phyloP scores from a whole-genome alignment of 2,888 invertebrate species.

The Oxystoma pomonae region DNA sequence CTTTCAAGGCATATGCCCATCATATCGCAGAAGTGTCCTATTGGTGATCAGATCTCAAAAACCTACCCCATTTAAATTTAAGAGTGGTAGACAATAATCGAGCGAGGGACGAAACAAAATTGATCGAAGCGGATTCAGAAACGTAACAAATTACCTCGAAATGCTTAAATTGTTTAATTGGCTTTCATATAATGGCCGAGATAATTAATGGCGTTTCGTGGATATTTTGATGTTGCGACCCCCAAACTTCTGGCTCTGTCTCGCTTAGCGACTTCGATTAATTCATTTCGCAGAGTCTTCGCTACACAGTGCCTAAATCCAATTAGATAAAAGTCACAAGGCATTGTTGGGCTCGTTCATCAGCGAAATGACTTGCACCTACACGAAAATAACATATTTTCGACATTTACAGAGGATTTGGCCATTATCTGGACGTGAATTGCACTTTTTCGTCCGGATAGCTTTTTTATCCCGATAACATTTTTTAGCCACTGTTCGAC shows the following conservation, averaged over 20 bases:
- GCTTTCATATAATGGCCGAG: slow-evolving; percentile 18
- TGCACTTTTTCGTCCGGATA: slow-evolving; percentile 5
- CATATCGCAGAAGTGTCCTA: too few relatives aligned
- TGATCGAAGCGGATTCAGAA: neutral
- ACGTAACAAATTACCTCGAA: neutral
- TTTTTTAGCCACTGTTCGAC: neutral
- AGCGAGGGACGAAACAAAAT: too few relatives aligned
- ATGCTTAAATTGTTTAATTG: slow-evolving; percentile 28
- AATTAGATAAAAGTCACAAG: slow-evolving; percentile 45
- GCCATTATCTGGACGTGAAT: slow-evolving; percentile 36
- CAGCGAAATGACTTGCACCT: slow-evolving; percentile 31
- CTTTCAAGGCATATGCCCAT: too few relatives aligned
- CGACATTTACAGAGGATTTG: slow-evolving; percentile 30
- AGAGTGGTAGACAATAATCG: too few relatives aligned
- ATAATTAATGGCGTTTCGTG: slow-evolving; percentile 43
- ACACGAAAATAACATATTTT: slow-evolving; percentile 26
- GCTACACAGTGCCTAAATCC: slow-evolving; percentile 38
- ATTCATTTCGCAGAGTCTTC: slow-evolving; percentile 40
- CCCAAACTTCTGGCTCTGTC: slow-evolving; percentile 31
- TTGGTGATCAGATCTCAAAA: too few relatives aligned
- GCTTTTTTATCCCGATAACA: neutral
- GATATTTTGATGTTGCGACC: slow-evolving; percentile 41
- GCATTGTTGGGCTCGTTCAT: slow-evolving; percentile 29
- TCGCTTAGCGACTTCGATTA: slow-evolving; percentile 30
- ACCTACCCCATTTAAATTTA: too few relatives aligned